Percentiles rank a stretch among this genome's conserved stretches.
Evolutionary conservation across 2,797 vertebrate species (phyloP).

Genomic region (Esox lucius): DNA sequence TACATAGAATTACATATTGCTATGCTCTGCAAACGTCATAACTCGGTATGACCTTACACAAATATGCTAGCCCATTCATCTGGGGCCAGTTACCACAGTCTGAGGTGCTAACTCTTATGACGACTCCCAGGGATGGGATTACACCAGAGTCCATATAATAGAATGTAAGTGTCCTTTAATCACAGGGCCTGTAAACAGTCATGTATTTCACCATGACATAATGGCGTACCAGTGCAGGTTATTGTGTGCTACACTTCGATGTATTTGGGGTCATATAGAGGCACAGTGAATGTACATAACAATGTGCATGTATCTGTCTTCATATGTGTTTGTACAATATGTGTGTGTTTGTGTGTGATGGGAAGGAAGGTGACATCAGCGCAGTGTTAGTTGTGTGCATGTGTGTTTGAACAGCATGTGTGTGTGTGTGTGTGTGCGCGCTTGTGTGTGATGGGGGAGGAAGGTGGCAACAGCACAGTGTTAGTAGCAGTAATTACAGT

Average conservation of each 20-base stretch:
- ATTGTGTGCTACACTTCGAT: neutral
- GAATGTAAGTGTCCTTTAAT: neutral
- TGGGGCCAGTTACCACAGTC: neutral
- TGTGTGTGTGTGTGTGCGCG: constrained; percentile 19
- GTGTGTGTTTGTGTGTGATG: neutral
- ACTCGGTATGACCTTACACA: too few species aligned
- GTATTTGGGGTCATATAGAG: neutral
- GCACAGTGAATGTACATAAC: too few species aligned
- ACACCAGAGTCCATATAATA: neutral
- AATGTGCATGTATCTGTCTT: constrained; percentile 7
- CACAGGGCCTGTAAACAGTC: neutral
- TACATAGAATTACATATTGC: neutral
- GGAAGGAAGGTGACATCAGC: too few species aligned
- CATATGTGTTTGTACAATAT: neutral
- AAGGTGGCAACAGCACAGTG: neutral
- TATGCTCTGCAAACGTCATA: neutral
- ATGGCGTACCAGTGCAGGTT: neutral
- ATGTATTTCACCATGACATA: neutral
- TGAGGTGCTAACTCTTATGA: neutral
- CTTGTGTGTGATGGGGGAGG: constrained; percentile 3
- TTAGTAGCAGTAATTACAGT: constrained; percentile 42
- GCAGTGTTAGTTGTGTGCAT: neutral
- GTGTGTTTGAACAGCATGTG: neutral
- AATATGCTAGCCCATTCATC: neutral
- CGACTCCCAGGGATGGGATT: neutral